Conservation (phyloP, 2,888 invertebrate genomes). For the Torymus aiolomorphi region DNA sequence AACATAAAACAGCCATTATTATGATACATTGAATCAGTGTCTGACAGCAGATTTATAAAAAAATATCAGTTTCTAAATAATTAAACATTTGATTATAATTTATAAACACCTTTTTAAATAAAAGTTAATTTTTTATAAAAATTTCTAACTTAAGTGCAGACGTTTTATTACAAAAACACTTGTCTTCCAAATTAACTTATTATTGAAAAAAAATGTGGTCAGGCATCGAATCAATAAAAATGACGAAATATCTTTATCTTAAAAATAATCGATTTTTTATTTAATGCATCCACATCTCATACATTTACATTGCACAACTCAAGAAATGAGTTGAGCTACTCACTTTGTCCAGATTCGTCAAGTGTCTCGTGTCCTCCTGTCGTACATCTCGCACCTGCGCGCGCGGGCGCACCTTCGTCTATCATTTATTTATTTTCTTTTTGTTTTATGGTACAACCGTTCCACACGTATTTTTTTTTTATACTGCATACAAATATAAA, state of each 20-base stretch:
- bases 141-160: too few species aligned
- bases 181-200: too few species aligned
- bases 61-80: too few species aligned
- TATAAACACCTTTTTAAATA: too few species aligned
- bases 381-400: slow-evolving; percentile 29
- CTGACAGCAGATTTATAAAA: too few species aligned
- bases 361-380: slow-evolving; percentile 51
- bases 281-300: slow-evolving; percentile 71
- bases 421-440: neutral
- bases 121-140: too few species aligned
- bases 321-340: slow-evolving; percentile 62
- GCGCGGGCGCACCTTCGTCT: too few species aligned
- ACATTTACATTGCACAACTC: slow-evolving; percentile 72
- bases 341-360: slow-evolving; percentile 60
- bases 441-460: slow-evolving; percentile 60
- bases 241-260: slow-evolving; percentile 63
- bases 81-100: too few species aligned
- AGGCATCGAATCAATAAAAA: slow-evolving; percentile 23
- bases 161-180: too few species aligned
- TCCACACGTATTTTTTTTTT: slow-evolving; percentile 54
- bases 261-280: slow-evolving; percentile 74
- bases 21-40: too few species aligned
- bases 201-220: neutral
- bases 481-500: slow-evolving; percentile 63
- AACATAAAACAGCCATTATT: too few species aligned